A percentile compares a stretch with the other conserved stretches of the same genome.
Evolutionary conservation across 1,140 invertebrate species (phyloP).

Genomic region (Acromyrmex charruanus): DNA sequence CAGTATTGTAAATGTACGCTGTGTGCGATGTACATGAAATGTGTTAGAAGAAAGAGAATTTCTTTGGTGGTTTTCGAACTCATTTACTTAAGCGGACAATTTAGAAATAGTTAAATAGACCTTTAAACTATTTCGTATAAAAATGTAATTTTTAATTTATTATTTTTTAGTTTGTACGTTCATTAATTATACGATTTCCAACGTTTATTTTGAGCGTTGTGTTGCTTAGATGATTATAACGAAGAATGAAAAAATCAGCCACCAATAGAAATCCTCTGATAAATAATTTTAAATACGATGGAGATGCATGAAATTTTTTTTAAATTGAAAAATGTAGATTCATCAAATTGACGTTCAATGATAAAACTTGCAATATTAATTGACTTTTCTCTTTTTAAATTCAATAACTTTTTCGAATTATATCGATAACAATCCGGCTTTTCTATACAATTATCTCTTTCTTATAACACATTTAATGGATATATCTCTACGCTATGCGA

Average conservation of each 20-base stretch:
- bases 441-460: background rate
- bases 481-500: constrained; percentile 78
- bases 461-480: constrained; percentile 62
- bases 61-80: constrained; percentile 39
- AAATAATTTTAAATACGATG: constrained; percentile 18
- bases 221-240: too few species aligned
- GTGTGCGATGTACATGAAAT: constrained; percentile 71
- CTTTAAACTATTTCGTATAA: too few species aligned
- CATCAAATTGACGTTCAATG: constrained; percentile 28
- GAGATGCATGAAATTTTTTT: constrained; percentile 62
- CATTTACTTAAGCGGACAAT: background rate
- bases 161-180: too few species aligned
- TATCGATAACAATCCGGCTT: background rate
- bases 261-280: constrained; percentile 32
- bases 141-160: too few species aligned
- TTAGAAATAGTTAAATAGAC: too few species aligned
- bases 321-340: constrained; percentile 41
- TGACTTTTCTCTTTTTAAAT: background rate
- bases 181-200: too few species aligned
- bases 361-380: constrained; percentile 8
- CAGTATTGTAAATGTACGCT: constrained; percentile 79
- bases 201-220: too few species aligned
- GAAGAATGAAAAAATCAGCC: background rate
- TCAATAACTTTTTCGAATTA: background rate
- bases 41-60: constrained; percentile 47